Evolutionary conservation across 2,113 vertebrate genomes (phyloP).

Genomic region (Boleophthalmus pectinirostris): DNA sequence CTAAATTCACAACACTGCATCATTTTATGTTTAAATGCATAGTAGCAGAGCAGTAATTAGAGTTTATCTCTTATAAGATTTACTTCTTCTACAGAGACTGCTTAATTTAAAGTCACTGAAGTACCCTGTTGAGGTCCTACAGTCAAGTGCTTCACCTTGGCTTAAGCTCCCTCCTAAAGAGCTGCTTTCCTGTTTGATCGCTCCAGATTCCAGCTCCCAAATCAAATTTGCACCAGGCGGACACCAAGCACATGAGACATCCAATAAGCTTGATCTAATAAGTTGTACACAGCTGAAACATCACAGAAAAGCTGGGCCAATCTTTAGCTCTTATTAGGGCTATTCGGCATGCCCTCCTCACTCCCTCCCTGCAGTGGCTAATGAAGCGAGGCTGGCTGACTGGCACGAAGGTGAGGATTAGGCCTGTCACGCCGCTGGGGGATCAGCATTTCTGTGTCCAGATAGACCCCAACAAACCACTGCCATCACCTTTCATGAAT

Average conservation of each 20-base stretch:
- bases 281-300: constrained; percentile 7
- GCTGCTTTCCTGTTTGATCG: constrained; percentile 50
- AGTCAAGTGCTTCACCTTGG: constrained; percentile 62
- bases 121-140: constrained; percentile 14
- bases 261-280: constrained; percentile 50
- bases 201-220: constrained; percentile 47
- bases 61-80: neutral
- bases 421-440: constrained; percentile 36
- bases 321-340: constrained; percentile 48
- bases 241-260: constrained; percentile 37
- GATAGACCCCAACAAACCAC: constrained; percentile 6
- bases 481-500: constrained; percentile 38
- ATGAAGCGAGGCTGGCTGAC: constrained; percentile 44
- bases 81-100: neutral
- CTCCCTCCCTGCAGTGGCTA: constrained; percentile 32
- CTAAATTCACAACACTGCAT: neutral
- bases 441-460: constrained; percentile 36
- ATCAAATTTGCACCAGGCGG: constrained; percentile 51
- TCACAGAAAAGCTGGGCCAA: constrained; percentile 30
- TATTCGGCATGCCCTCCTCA: constrained; percentile 15
- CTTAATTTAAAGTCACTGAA: neutral
- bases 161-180: constrained; percentile 36
- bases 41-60: too few relatives aligned
- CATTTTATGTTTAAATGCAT: neutral
- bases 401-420: constrained; percentile 53